Evolutionary conservation across 1,140 invertebrate species (phyloP).

Genomic region (Rhynchophorus ferrugineus): DNA sequence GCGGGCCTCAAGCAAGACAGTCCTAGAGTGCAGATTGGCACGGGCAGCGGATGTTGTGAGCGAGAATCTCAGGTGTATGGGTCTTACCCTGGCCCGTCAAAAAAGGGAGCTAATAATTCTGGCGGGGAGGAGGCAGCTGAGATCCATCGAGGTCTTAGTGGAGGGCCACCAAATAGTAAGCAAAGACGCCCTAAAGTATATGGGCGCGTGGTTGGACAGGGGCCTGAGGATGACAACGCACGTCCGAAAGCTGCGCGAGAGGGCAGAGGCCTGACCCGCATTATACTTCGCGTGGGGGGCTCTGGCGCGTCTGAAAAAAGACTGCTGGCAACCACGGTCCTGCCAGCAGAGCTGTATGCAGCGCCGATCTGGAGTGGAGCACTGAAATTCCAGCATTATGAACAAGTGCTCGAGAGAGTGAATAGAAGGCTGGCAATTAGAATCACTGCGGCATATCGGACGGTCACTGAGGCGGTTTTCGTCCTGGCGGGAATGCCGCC

Average conservation of each 20-base stretch:
- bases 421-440: conserved; percentile 24
- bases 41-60: no score
- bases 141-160: not conserved
- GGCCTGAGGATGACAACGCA: not conserved
- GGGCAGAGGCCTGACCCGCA: no score
- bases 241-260: not conserved
- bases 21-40: no score
- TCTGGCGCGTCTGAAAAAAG: not conserved
- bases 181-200: not conserved
- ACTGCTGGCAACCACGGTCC: not conserved
- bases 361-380: conserved; percentile 5
- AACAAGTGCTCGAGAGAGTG: conserved; percentile 13
- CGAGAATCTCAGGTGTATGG: not conserved
- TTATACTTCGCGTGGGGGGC: no score
- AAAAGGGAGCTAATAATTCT: conserved; percentile 7
- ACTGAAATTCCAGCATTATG: not conserved
- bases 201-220: conserved; percentile 3
- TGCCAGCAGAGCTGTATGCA: conserved; percentile 9
- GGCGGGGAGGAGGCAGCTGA: conserved; percentile 2
- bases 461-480: conserved; percentile 22
- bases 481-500: conserved; percentile 31
- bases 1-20: not conserved
- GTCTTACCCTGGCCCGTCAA: not conserved
- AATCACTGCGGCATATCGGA: conserved; percentile 28
- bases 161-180: not conserved